Base-by-base conservation (phyloP, 2,113 vertebrate species). In the Coreoperca whiteheadi region DNA sequence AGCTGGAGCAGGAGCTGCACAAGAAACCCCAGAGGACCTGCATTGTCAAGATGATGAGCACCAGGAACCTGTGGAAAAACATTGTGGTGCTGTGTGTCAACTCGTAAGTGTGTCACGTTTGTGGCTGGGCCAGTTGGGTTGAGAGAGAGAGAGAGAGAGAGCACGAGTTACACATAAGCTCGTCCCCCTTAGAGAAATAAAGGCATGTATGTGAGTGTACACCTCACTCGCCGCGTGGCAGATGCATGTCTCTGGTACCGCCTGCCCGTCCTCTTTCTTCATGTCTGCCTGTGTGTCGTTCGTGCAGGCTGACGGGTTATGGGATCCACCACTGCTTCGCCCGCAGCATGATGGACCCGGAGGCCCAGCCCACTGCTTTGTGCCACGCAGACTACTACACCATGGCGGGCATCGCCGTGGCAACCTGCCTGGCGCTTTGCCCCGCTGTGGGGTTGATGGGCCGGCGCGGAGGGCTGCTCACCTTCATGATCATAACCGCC, bases 321-420 rank as follows among this genome's bases (percentile, higher is more conserved):
- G 98, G 98, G 56, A 99, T 99, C 91, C 98, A 99, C 93, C 97
- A 99, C 94, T 99, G 98, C 80, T 99, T 99, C 88, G 97, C 97
- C 0, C 97, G 98, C 83, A 99, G 98, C 51, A 96, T 99, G 96
- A 96, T 98, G 96, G 95, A 96, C 81, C 97, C 96, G 1, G 97
- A 98, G 0, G 97, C 97, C 72, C 95, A 94, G 6, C 97, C 96
- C 85, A 96, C 96, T 32, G 95, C 96, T 0, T 84, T 97, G 21
- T 97, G 97, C 73, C 96, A 97, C 0, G 95, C 96, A 0, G 97
- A 98, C 90, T 99, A 99, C 84, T 99, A 97, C 88, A 97, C 97
- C 43, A 96, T 97, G 95, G 98, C 97, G 0, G 96, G 97, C 80
- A 98, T 99, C 6, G 96, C 98, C 0, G 94, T 99, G 93, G 97